phyloP scores from a whole-genome alignment of 1,140 invertebrate genomes.

The Steinernema feltiae region DNA sequence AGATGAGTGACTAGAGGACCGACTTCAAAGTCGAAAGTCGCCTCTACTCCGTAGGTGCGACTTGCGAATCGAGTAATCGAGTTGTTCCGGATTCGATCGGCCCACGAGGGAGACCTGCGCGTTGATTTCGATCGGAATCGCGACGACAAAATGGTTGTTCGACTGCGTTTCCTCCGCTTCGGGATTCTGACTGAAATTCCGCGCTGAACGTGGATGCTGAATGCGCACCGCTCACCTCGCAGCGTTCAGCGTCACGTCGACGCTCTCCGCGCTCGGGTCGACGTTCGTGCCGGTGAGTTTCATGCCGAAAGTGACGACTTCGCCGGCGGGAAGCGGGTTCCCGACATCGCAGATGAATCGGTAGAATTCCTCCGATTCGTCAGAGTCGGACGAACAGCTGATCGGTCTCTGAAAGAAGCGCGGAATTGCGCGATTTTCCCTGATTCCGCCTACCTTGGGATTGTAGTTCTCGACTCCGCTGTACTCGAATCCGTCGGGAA shows the following conservation, averaged over 20 bases:
- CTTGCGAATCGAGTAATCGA: conserved; percentile 52
- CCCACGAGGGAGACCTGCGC: conserved; percentile 46
- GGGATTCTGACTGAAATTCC: conserved; percentile 42
- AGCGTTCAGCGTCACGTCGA: not conserved
- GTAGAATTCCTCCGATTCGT: conserved; percentile 34
- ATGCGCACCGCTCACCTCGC: not conserved
- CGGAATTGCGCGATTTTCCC: not conserved
- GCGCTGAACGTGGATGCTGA: not conserved
- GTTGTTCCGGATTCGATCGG: conserved; percentile 51
- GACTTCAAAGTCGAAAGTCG: conserved; percentile 53
- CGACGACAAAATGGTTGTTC: conserved; percentile 48
- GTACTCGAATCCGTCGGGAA: conserved; percentile 56
- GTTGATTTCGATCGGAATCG: conserved; percentile 52
- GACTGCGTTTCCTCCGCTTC: conserved; percentile 39
- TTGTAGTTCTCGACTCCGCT: conserved; percentile 52
- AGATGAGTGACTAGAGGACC: conserved; percentile 55
- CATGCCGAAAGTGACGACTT: conserved; percentile 41
- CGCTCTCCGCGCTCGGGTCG: not conserved
- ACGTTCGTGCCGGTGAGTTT: conserved; percentile 36
- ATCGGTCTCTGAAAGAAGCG: not conserved
- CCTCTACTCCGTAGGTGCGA: conserved; percentile 35
- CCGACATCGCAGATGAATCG: conserved; percentile 50
- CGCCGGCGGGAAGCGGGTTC: conserved; percentile 54
- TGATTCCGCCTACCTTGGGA: conserved; percentile 35
- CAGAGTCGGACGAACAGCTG: conserved; percentile 20